These are phyloP conservation scores for Rhyacichthys aspro DNA, from an alignment of 2,797 vertebrate species.

Conservation along the genomic window DNA sequence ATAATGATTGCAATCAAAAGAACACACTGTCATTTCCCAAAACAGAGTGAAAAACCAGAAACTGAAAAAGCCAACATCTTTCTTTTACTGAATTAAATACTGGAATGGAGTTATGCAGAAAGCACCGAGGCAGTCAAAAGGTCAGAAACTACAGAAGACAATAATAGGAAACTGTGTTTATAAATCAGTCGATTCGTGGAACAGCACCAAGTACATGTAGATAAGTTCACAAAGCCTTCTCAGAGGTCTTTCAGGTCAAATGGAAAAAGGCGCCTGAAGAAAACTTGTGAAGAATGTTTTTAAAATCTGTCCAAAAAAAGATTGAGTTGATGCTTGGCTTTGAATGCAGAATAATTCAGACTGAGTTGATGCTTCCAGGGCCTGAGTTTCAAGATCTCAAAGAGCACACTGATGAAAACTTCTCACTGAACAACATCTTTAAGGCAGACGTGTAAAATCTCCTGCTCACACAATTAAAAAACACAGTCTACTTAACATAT, in stretches of 20 bases:
- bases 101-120: too few species aligned
- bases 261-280: too few species aligned
- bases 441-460: too few species aligned
- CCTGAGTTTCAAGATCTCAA: too few species aligned
- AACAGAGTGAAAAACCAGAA: background rate
- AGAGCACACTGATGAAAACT: too few species aligned
- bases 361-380: too few species aligned
- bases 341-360: too few species aligned
- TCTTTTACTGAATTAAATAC: background rate
- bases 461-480: too few species aligned
- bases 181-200: background rate
- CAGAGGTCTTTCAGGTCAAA: background rate
- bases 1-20: constrained; percentile 8
- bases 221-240: background rate
- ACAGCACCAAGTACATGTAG: background rate
- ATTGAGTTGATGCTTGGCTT: too few species aligned
- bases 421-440: too few species aligned
- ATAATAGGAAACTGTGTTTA: background rate
- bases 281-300: background rate
- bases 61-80: background rate
- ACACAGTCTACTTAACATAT: too few species aligned
- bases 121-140: background rate
- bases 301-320: background rate
- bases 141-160: background rate
- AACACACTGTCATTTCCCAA: background rate